Percentiles rank a stretch among this genome's conserved stretches.
Conservation (phyloP, 2,888 invertebrate genomes). For the Temnothorax unifasciatus region DNA sequence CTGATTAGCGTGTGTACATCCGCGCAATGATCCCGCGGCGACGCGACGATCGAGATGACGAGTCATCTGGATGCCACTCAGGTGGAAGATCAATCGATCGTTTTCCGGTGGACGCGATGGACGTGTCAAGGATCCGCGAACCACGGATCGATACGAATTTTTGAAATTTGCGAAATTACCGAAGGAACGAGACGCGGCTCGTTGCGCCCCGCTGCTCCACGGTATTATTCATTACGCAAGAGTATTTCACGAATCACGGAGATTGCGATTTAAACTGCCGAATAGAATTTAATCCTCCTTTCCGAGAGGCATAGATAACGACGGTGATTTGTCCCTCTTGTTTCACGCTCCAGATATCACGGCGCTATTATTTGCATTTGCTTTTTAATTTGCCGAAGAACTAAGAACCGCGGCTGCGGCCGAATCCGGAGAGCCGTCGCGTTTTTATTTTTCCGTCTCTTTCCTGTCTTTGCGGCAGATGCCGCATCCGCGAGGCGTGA, state of each 20-base stretch:
- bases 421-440: constrained; percentile 16
- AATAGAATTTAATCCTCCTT: neutral
- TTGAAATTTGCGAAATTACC: neutral
- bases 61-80: constrained; percentile 53
- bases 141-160: neutral
- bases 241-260: neutral
- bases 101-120: constrained; percentile 20
- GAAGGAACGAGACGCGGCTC: neutral
- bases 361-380: constrained; percentile 44
- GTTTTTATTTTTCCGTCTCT: constrained; percentile 42
- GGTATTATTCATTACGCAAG: constrained; percentile 9
- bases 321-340: constrained; percentile 45
- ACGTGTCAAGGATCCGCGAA: constrained; percentile 19
- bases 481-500: constrained; percentile 59
- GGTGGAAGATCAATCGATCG: constrained; percentile 44
- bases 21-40: constrained; percentile 46
- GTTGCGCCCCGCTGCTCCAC: neutral
- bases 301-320: constrained; percentile 19
- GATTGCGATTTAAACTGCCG: neutral
- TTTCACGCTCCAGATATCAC: constrained; percentile 54
- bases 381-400: constrained; percentile 44
- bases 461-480: constrained; percentile 56
- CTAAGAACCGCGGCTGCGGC: constrained; percentile 1
- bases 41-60: constrained; percentile 50
- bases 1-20: constrained; percentile 59